Evolutionary conservation across 1,140 invertebrate genomes (phyloP).

Genomic region (Meloidogyne floridensis): DNA sequence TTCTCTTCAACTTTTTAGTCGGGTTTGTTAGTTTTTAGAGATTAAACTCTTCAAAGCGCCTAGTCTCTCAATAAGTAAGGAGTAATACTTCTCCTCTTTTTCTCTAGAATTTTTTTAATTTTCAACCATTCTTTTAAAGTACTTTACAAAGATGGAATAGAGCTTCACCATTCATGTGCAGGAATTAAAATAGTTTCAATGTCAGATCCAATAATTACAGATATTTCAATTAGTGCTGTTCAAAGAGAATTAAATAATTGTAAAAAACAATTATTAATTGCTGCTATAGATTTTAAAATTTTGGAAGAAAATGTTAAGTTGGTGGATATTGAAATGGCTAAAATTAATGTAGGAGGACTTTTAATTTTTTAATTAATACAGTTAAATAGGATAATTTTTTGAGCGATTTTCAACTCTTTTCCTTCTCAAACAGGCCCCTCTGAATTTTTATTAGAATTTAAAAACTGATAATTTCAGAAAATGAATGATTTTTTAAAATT

Average conservation of each 20-base stretch:
- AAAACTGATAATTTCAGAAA: too few relatives aligned
- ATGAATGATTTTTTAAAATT: too few relatives aligned
- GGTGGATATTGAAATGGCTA: background rate
- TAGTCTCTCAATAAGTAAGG: too few relatives aligned
- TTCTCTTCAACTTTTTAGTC: too few relatives aligned
- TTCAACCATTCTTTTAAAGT: background rate
- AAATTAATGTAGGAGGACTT: background rate
- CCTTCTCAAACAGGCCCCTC: too few relatives aligned
- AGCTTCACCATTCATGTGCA: constrained; percentile 30
- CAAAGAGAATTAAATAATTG: constrained; percentile 33
- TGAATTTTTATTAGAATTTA: too few relatives aligned
- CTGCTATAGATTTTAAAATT: constrained; percentile 6
- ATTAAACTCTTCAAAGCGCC: too few relatives aligned
- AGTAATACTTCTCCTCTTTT: too few relatives aligned
- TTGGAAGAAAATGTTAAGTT: background rate
- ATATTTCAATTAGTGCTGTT: constrained; percentile 16
- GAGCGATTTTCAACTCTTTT: too few relatives aligned
- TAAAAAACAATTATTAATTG: constrained; percentile 27
- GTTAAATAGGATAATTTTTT: too few relatives aligned
- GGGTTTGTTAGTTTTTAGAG: too few relatives aligned
- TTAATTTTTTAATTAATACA: background rate
- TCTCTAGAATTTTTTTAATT: too few relatives aligned
- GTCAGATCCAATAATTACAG: background rate
- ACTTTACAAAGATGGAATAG: constrained; percentile 33
- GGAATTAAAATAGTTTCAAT: constrained; percentile 29